These are phyloP conservation scores for Miltochrista miniata DNA, from an alignment of 2,888 invertebrate species.

Conservation along the genomic window DNA sequence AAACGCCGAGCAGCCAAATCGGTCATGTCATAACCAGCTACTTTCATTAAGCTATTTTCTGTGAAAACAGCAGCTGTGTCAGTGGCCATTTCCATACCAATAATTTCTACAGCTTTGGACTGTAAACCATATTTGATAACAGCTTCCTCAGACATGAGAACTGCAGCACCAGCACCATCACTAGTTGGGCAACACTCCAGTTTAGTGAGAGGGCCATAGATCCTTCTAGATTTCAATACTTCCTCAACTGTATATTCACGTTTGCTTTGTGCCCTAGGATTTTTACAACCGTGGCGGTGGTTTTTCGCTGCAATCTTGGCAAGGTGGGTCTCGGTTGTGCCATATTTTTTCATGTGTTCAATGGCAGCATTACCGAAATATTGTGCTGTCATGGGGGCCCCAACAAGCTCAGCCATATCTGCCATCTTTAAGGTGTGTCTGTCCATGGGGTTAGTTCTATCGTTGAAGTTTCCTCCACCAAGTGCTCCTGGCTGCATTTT, in stretches of 20 bases:
- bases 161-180: constrained; percentile 97
- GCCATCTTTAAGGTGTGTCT: constrained; percentile 94
- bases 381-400: constrained; percentile 95
- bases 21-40: constrained; percentile 97
- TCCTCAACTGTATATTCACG: constrained; percentile 96
- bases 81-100: constrained; percentile 98
- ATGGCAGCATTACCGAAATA: constrained; percentile 98
- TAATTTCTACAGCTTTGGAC: constrained; percentile 94
- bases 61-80: constrained; percentile 94
- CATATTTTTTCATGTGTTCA: constrained; percentile 98
- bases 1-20: constrained; percentile 90
- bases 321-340: constrained; percentile 95
- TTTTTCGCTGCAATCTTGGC: constrained; percentile 99
- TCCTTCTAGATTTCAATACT: constrained; percentile 93
- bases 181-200: constrained; percentile 99
- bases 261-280: constrained; percentile 98
- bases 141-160: constrained; percentile 96
- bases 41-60: constrained; percentile 90
- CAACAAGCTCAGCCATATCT: constrained; percentile 90
- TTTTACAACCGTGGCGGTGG: constrained; percentile 97
- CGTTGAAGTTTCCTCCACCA: constrained; percentile 87
- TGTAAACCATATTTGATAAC: constrained; percentile 92
- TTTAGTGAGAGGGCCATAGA: constrained; percentile 97
- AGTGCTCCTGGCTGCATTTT: constrained; percentile 98
- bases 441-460: constrained; percentile 95